Evolutionary conservation across 2,888 invertebrate genomes (phyloP).

Genomic region (Listrodromus nycthemerus): DNA sequence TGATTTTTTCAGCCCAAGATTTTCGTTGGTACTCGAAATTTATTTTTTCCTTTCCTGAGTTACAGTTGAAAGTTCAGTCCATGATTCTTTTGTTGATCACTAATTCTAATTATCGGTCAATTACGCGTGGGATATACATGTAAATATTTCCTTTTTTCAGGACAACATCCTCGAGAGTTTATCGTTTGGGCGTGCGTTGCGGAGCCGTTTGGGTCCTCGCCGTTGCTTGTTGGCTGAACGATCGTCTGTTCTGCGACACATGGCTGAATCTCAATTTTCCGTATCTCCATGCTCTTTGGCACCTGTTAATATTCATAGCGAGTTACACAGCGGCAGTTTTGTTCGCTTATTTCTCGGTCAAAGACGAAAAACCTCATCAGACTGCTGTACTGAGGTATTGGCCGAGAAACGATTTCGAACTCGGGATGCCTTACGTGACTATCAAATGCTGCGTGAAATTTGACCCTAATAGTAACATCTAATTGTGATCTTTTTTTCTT

Average conservation of each 20-base stretch:
- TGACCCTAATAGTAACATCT: constrained; percentile 85
- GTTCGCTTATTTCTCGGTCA: constrained; percentile 92
- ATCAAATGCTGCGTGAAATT: constrained; percentile 87
- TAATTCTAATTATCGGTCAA: too few relatives aligned
- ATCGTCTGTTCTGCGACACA: constrained; percentile 91
- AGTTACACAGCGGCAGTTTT: constrained; percentile 91
- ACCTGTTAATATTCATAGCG: constrained; percentile 92
- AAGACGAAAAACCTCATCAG: constrained; percentile 90
- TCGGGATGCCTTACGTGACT: constrained; percentile 91
- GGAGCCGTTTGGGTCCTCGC: constrained; percentile 89
- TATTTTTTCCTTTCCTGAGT: too few relatives aligned
- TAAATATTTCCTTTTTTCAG: constrained; percentile 78
- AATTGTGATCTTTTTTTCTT: constrained; percentile 69
- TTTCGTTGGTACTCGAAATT: too few relatives aligned
- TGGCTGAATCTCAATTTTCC: constrained; percentile 92
- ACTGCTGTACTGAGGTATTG: constrained; percentile 90
- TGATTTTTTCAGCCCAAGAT: too few relatives aligned
- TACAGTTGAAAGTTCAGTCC: too few relatives aligned
- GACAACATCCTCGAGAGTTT: constrained; percentile 88
- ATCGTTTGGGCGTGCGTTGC: constrained; percentile 90
- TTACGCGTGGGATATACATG: too few relatives aligned
- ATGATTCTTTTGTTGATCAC: too few relatives aligned
- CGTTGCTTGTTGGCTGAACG: constrained; percentile 91
- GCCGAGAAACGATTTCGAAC: constrained; percentile 91
- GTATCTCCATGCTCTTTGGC: constrained; percentile 94